Conservation (phyloP, 2,113 vertebrate species). For the Heptranchias perlo region DNA sequence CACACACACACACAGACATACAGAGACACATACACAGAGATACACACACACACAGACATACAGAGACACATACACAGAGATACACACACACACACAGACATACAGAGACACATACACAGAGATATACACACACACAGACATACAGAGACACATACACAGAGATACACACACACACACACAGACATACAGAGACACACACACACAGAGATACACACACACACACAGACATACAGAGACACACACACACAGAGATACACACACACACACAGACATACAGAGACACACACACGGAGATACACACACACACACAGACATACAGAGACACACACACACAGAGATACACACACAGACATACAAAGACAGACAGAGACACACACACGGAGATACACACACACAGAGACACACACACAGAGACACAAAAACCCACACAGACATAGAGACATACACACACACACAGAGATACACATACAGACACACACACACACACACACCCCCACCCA, state of each 20-base stretch:
- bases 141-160: no score
- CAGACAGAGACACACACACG: neutral
- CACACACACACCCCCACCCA: neutral
- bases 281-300: neutral
- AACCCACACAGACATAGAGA: neutral
- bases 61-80: neutral
- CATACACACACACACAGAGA: neutral
- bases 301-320: neutral
- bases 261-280: neutral
- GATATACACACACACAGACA: neutral
- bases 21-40: no score
- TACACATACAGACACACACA: neutral
- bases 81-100: neutral
- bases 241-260: neutral
- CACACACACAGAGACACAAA: neutral
- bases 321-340: neutral
- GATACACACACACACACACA: no score
- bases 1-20: neutral
- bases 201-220: neutral
- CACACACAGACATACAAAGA: neutral
- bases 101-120: no score
- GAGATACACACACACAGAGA: neutral
- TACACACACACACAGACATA: neutral
- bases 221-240: neutral
- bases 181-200: neutral